Base-by-base conservation (phyloP, 2,113 vertebrate species). In the Salvelinus alpinus region DNA sequence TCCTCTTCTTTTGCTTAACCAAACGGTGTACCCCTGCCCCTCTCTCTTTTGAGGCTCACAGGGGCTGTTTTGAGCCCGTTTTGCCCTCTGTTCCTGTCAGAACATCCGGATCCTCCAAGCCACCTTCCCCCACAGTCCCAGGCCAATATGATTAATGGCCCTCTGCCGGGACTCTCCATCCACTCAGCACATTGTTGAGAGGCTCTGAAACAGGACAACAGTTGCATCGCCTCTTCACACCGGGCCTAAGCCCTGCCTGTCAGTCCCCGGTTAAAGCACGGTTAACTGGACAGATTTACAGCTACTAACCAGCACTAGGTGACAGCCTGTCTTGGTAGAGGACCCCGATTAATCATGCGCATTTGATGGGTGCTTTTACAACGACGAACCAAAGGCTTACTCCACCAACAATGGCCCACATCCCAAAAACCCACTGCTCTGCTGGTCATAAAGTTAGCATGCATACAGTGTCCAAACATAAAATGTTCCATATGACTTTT, bases 221-320 rank as follows among this genome's bases (percentile, higher is more conserved):
- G 93, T 95, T 95, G 94, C 88, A 94, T 90, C 88, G 88, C 88
- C 82, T 87, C 91, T 91, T 93, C 90, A 93, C 91, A 93, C 88
- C 64, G 90, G 79, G 85, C 84, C 64, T 93, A 95, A 96, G 88
- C 90, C 91, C 77, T 74, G 87, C 80, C 93, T 95, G 94, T 95
- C 94, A 95, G 90, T 92, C 88, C 86, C 88, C 78, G 87, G 92
- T 95, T 95, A 92, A 92, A 88, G 76, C 77, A 77, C 84, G 73
- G 91, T 94, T 94, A 95, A 94, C 91, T 87, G 84, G 80, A 70
- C 90, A 94, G 92, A 96, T 96, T 96, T 95, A 96, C 92, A 94
- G 85, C 92, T 89, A 87, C 86, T 88, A 92, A 88, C 88, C 89
- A 94, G 82, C 71, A 34, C 82, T 92, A 88, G 88, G 87, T 91